A percentile compares a stretch with the other conserved stretches of the same genome.
Conservation (phyloP, 2,888 invertebrate species). For the Nephrotoma appendiculata region DNA sequence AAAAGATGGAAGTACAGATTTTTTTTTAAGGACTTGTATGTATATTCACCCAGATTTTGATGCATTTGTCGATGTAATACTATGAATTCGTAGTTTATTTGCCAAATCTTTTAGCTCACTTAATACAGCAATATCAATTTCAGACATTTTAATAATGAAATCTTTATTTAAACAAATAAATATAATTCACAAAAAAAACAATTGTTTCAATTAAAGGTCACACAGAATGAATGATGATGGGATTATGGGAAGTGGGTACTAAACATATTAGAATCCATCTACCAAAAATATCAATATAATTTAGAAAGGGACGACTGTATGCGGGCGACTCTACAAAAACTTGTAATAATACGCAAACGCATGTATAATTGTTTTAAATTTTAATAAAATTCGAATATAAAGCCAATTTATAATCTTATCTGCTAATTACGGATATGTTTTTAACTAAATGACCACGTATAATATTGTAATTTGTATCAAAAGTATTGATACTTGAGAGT, state of each 20-base stretch:
- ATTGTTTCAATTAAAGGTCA: background rate
- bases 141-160: background rate
- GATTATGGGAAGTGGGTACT: background rate
- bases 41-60: slow-evolving; percentile 75
- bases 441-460: too few relatives aligned
- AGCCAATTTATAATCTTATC: background rate
- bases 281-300: background rate
- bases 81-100: slow-evolving; percentile 75
- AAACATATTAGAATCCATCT: background rate
- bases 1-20: background rate
- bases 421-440: too few relatives aligned
- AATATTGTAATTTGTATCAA: background rate
- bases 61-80: slow-evolving; percentile 71
- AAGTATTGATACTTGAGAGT: background rate
- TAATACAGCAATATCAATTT: background rate
- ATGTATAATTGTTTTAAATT: background rate
- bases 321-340: background rate
- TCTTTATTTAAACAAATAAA: background rate
- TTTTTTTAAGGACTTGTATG: background rate
- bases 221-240: background rate
- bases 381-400: background rate
- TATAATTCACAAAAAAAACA: background rate
- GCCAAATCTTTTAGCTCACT: slow-evolving; percentile 73
- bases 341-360: background rate
- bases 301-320: background rate